Conservation (phyloP, 2,888 invertebrate genomes). For the Rotaria macrura region DNA sequence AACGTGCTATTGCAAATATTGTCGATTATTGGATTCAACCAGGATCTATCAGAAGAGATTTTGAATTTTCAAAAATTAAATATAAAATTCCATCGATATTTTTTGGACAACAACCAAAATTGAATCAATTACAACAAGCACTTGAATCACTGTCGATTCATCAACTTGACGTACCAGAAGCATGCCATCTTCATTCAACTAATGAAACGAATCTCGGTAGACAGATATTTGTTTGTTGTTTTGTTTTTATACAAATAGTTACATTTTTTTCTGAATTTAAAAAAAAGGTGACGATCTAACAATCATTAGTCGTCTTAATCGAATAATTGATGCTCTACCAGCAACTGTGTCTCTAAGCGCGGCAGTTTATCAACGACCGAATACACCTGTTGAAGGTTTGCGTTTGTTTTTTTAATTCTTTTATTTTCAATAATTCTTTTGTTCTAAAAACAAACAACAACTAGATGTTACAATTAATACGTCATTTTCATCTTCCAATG, state of each 20-base stretch:
- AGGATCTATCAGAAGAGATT: constrained; percentile 47
- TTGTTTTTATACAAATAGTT: constrained; percentile 34
- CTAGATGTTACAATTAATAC: neutral
- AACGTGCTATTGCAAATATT: constrained; percentile 44
- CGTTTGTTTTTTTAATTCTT: neutral
- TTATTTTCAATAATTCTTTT: no score
- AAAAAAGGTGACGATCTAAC: constrained; percentile 50
- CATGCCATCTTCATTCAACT: constrained; percentile 46
- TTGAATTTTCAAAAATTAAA: constrained; percentile 49
- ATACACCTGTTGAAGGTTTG: constrained; percentile 45
- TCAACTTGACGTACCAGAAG: constrained; percentile 47
- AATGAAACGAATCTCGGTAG: constrained; percentile 41
- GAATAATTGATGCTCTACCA: constrained; percentile 46
- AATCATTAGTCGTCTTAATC: constrained; percentile 47
- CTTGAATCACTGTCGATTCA: constrained; percentile 41
- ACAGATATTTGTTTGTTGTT: neutral
- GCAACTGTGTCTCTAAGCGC: constrained; percentile 43
- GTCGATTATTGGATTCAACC: constrained; percentile 49
- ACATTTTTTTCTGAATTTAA: constrained; percentile 40
- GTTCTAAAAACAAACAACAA: no score
- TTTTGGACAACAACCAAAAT: constrained; percentile 42
- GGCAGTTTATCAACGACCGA: constrained; percentile 45
- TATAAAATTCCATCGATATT: constrained; percentile 46
- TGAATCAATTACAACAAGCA: constrained; percentile 43
- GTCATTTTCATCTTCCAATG: neutral